A percentile compares a stretch with the other conserved stretches of the same genome.
Conservation (phyloP, 2,113 vertebrate species). For the Myrmecobius fasciatus region DNA sequence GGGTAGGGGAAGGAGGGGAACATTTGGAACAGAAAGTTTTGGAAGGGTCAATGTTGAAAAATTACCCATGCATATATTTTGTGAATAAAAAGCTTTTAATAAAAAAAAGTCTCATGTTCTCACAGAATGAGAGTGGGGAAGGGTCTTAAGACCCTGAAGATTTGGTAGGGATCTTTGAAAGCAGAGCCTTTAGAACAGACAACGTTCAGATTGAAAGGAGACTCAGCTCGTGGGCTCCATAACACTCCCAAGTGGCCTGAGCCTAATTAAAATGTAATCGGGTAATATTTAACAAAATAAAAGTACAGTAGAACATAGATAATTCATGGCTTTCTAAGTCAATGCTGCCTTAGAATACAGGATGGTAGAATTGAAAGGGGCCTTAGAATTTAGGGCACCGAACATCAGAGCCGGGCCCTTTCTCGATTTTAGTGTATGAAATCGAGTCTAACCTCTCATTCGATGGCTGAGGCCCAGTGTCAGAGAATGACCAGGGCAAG, state of each 20-base stretch:
- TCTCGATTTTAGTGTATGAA: not conserved
- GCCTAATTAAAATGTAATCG: not conserved
- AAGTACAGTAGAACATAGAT: not conserved
- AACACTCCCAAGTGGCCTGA: not conserved
- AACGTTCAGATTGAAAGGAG: not conserved
- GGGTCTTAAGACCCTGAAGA: not conserved
- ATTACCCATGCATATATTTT: too few relatives aligned
- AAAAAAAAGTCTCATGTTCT: not conserved
- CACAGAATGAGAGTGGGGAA: not conserved
- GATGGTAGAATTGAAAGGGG: not conserved
- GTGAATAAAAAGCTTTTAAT: too few relatives aligned
- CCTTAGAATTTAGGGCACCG: not conserved
- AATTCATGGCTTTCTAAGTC: not conserved
- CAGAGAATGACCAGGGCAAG: not conserved
- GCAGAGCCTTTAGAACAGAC: not conserved
- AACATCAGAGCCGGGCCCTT: not conserved
- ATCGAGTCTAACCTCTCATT: not conserved
- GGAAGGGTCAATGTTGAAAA: too few relatives aligned
- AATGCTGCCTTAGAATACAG: not conserved
- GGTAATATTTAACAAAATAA: not conserved
- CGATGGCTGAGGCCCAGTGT: not conserved
- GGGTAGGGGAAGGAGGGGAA: too few relatives aligned
- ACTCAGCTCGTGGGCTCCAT: not conserved
- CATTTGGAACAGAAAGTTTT: too few relatives aligned
- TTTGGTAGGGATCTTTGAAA: not conserved